Conservation (phyloP, 2,888 invertebrate genomes). For the Abrostola triplasia region DNA sequence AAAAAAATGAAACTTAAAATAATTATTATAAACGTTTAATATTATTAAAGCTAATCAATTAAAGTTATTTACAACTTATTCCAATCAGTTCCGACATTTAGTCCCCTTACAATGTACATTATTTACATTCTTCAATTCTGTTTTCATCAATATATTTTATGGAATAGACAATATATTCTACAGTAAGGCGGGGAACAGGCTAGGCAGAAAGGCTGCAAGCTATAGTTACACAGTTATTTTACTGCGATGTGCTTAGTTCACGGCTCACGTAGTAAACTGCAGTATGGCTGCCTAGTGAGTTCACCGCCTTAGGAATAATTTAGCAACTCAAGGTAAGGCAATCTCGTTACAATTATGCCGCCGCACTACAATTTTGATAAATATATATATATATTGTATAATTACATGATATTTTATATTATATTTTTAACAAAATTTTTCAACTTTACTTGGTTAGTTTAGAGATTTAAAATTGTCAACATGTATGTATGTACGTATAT, state of each 20-base stretch:
- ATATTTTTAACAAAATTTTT: neutral
- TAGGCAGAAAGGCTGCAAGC: constrained; percentile 6
- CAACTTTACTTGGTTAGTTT: constrained; percentile 3
- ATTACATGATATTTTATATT: constrained; percentile 11
- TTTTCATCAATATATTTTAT: constrained; percentile 40
- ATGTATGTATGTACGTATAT: neutral
- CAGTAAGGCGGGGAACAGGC: constrained; percentile 30
- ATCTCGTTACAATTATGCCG: constrained; percentile 38
- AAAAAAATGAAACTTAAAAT: constrained; percentile 41
- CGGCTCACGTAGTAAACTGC: neutral
- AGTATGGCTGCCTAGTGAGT: constrained; percentile 3
- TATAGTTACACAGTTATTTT: no score
- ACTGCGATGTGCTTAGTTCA: no score
- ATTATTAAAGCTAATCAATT: constrained; percentile 74
- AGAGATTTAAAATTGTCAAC: constrained; percentile 18
- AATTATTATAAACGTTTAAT: constrained; percentile 68
- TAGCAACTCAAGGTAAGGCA: constrained; percentile 46
- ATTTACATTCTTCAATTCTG: constrained; percentile 59
- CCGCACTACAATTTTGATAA: constrained; percentile 30
- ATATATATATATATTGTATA: constrained; percentile 20
- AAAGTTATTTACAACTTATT: constrained; percentile 81
- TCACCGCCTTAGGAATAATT: constrained; percentile 36
- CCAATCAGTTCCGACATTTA: constrained; percentile 86
- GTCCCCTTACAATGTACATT: constrained; percentile 71
- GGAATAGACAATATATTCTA: constrained; percentile 43